Percentiles rank a stretch among this genome's conserved stretches.
Conservation (phyloP, 2,888 invertebrate genomes). For the Dynastes grantii region DNA sequence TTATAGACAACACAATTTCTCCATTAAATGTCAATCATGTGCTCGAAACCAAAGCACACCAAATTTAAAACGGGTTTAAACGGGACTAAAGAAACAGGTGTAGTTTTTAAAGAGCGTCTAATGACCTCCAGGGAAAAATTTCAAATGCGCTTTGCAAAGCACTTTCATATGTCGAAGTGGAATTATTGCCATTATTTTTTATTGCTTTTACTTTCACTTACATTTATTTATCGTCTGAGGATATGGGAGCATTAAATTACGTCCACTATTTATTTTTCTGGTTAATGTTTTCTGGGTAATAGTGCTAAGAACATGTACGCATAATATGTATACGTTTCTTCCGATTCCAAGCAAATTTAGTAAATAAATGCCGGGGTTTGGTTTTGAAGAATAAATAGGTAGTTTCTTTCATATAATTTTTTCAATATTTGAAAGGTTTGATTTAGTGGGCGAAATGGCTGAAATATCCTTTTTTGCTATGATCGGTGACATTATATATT, state of each 20-base stretch:
- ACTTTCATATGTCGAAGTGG: slow-evolving; percentile 41
- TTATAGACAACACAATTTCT: slow-evolving; percentile 13
- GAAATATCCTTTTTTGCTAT: too few species aligned
- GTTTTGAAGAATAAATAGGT: too few species aligned
- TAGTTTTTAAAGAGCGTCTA: slow-evolving; percentile 41
- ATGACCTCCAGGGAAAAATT: slow-evolving; percentile 34
- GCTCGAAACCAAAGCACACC: background rate
- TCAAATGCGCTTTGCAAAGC: slow-evolving; percentile 3
- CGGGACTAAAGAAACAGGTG: slow-evolving; percentile 32
- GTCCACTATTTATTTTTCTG: slow-evolving; percentile 1
- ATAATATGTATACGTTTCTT: too few species aligned
- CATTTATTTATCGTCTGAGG: slow-evolving; percentile 33
- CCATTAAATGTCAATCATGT: background rate
- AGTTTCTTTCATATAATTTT: too few species aligned
- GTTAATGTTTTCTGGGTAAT: background rate
- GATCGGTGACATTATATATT: too few species aligned
- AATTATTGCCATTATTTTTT: slow-evolving; percentile 39
- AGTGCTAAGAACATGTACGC: background rate
- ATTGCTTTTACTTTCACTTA: slow-evolving; percentile 29
- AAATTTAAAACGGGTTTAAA: slow-evolving; percentile 25
- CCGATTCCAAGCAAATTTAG: too few species aligned
- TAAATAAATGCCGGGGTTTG: too few species aligned
- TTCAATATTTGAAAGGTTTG: too few species aligned
- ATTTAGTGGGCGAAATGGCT: too few species aligned
- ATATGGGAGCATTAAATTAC: slow-evolving; percentile 28